Evolutionary conservation across 2,113 vertebrate genomes (phyloP).

Genomic region (Pandion haliaetus): DNA sequence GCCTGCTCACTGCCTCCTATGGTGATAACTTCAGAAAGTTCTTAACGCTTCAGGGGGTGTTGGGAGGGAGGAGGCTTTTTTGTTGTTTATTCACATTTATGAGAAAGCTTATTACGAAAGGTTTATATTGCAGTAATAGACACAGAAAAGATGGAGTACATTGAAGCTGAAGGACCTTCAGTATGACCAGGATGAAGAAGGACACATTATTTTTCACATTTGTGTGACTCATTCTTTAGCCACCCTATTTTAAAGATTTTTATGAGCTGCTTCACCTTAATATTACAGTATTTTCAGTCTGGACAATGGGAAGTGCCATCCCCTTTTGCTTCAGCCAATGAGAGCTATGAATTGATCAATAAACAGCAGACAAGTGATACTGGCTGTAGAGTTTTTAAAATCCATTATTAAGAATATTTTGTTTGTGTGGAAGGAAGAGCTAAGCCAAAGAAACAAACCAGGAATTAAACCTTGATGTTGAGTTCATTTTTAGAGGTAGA

Average conservation of each 20-base stretch:
- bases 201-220: not conserved
- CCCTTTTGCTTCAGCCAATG: not conserved
- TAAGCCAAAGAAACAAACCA: not conserved
- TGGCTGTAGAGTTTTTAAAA: not conserved
- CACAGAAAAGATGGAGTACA: not conserved
- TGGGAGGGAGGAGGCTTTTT: not conserved
- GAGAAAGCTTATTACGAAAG: not conserved
- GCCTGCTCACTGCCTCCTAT: not conserved
- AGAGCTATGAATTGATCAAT: not conserved
- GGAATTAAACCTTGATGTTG: not conserved
- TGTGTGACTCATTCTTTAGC: not conserved
- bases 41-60: not conserved
- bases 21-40: not conserved
- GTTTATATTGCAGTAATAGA: not conserved
- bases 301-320: not conserved
- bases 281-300: not conserved
- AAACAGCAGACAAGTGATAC: not conserved
- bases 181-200: not conserved
- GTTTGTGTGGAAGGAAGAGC: not conserved
- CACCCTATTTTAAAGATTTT: not conserved
- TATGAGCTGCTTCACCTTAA: not conserved
- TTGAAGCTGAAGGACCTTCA: not conserved
- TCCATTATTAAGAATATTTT: not conserved
- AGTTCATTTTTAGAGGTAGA: not conserved
- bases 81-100: not conserved